phyloP scores from a whole-genome alignment of 2,888 invertebrate species.

The Pasiphila rectangulata region DNA sequence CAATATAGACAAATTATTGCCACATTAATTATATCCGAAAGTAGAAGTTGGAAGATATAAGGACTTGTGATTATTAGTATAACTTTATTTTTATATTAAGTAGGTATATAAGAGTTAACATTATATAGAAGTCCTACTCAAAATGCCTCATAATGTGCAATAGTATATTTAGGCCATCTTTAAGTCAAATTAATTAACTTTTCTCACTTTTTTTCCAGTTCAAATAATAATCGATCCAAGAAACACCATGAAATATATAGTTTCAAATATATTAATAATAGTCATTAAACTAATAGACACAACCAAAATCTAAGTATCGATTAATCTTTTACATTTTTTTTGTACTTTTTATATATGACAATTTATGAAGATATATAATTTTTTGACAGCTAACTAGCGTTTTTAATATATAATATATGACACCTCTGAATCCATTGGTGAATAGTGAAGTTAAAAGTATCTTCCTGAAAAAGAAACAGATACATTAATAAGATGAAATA shows the following conservation, averaged over 20 bases:
- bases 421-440: conserved; percentile 42
- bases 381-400: conserved; percentile 31
- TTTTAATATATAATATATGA: conserved; percentile 20
- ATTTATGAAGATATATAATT: conserved; percentile 22
- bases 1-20: conserved; percentile 20
- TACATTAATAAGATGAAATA: conserved; percentile 9
- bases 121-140: conserved; percentile 8
- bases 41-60: not conserved
- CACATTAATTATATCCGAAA: conserved; percentile 10
- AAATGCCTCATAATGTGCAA: conserved; percentile 9
- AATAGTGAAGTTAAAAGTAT: conserved; percentile 62
- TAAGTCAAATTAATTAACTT: conserved; percentile 12
- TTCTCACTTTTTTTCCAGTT: not conserved
- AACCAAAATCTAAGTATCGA: conserved; percentile 31
- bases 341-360: conserved; percentile 16
- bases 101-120: conserved; percentile 8
- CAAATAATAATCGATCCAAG: conserved; percentile 15
- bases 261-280: conserved; percentile 11
- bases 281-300: conserved; percentile 28
- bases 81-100: not conserved
- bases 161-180: conserved; percentile 22
- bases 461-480: conserved; percentile 69
- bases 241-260: conserved; percentile 18
- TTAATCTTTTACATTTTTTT: conserved; percentile 21
- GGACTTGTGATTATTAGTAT: not conserved